A percentile compares a stretch with the other conserved stretches of the same genome.
phyloP scores from a whole-genome alignment of 1,140 invertebrate genomes.

The Tetragnatha versicolor region DNA sequence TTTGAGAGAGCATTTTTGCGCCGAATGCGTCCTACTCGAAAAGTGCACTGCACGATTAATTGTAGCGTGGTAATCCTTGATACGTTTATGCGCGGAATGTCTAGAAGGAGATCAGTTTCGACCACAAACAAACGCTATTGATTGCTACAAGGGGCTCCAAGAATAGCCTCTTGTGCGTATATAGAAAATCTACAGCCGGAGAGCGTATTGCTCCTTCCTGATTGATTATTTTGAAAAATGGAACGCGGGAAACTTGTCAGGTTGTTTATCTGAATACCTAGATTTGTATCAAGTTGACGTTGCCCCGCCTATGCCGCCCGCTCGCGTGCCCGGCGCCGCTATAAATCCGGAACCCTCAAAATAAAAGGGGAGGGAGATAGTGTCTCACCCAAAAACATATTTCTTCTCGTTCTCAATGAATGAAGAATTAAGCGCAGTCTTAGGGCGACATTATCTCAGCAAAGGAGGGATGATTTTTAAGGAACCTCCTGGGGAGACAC shows the following conservation, averaged over 20 bases:
- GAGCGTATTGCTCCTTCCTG: slow-evolving; percentile 28
- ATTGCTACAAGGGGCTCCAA: too few relatives aligned
- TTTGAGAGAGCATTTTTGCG: too few relatives aligned
- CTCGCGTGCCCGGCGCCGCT: background rate
- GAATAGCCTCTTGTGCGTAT: too few relatives aligned
- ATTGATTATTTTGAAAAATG: slow-evolving; percentile 45
- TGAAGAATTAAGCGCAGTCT: slow-evolving; percentile 8
- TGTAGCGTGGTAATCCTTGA: too few relatives aligned
- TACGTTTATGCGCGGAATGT: too few relatives aligned
- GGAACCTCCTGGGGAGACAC: background rate
- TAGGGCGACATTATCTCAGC: background rate
- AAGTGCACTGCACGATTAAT: too few relatives aligned
- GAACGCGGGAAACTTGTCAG: slow-evolving; percentile 9
- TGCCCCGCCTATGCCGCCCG: background rate
- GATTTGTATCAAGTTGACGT: slow-evolving; percentile 27
- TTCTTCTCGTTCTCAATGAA: slow-evolving; percentile 6
- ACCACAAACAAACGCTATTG: too few relatives aligned
- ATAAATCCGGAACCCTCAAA: slow-evolving; percentile 3
- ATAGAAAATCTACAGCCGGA: too few relatives aligned
- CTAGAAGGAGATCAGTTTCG: too few relatives aligned
- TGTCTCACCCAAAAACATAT: slow-evolving; percentile 22
- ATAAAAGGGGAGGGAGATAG: slow-evolving; percentile 4
- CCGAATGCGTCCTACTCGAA: too few relatives aligned
- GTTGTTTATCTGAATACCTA: slow-evolving; percentile 31
- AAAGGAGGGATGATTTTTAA: background rate